phyloP scores from a whole-genome alignment of 2,888 invertebrate genomes.

The Tiphia femorata region DNA sequence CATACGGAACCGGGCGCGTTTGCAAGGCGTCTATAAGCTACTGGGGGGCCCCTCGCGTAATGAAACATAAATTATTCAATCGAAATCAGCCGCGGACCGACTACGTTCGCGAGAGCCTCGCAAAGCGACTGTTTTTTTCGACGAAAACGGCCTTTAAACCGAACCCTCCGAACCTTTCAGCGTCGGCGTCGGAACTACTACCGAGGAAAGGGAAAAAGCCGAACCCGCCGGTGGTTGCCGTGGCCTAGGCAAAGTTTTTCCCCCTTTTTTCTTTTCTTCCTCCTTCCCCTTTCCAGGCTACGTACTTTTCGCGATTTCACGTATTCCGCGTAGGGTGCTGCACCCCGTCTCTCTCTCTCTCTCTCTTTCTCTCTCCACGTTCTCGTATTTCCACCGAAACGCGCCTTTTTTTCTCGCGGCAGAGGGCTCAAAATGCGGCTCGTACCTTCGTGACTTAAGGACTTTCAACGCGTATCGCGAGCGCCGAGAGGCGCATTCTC shows the following conservation, averaged over 20 bases:
- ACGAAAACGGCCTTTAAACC: conserved; percentile 59
- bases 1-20: conserved; percentile 64
- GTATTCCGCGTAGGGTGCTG: conserved; percentile 27
- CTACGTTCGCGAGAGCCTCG: no score
- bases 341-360: conserved; percentile 19
- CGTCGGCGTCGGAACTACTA: conserved; percentile 24
- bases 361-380: neutral
- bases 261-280: conserved; percentile 28
- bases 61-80: conserved; percentile 70
- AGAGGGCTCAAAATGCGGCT: no score
- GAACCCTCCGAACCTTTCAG: conserved; percentile 41
- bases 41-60: conserved; percentile 59
- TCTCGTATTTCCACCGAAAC: no score
- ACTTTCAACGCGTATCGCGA: no score
- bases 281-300: no score
- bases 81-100: conserved; percentile 65
- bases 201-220: conserved; percentile 38
- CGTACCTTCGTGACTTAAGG: no score
- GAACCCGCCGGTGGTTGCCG: conserved; percentile 25
- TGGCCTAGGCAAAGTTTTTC: conserved; percentile 32
- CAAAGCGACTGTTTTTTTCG: conserved; percentile 27
- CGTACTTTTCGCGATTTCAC: conserved; percentile 36
- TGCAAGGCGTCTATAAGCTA: conserved; percentile 68
- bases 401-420: no score
- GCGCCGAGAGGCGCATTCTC: no score